Base-by-base conservation (phyloP, 1,140 invertebrate genomes). In the Drosophila teissieri region DNA sequence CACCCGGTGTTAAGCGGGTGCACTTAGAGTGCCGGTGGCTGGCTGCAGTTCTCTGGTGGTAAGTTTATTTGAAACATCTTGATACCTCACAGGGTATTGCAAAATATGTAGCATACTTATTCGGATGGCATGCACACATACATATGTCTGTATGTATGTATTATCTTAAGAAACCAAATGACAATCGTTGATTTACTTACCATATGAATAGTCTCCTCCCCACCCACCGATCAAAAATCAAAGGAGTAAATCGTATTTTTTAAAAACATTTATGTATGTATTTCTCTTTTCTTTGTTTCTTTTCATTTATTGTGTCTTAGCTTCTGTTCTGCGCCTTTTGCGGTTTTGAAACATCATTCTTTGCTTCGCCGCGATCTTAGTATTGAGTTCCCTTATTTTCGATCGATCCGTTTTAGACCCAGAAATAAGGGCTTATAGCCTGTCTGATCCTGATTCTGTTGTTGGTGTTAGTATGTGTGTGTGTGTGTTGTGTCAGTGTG, bases 231-330 rank as follows among this genome's bases (percentile, higher is more conserved):
- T n/a, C n/a, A 1, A 12, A 14, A 42, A 22, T 19, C 0, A 42
- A n/a, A 56, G 31, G 14, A 14, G 4, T 14, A 1, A 4, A 42
- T 22, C 14, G n/a, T 19, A 39, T 70, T 69, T 70, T 56, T 68
- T 48, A 68, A 70, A 70, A 70, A 70, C 63, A 69, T 70, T 55
- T 68, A 68, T 70, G 51, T 70, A 69, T 70, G 34, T 70, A 54
- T 70, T 67, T 68, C 34, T 68, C 42, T 48, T 70, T 70, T 55
- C 63, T 68, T 70, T 70, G 67, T 70, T 69, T 70, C 42, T 48
- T 70, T 70, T 70, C 63, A 48, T 48, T 68, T 68, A 69, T 70
- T 68, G 64, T 56, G 67, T 70, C 51, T 56, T 69, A 68, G 42
- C 19, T 46, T 45, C 46, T 54, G 65, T 36, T 65, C 65, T 52